phyloP scores from a whole-genome alignment of 2,888 invertebrate species.

The Antitype chi region DNA sequence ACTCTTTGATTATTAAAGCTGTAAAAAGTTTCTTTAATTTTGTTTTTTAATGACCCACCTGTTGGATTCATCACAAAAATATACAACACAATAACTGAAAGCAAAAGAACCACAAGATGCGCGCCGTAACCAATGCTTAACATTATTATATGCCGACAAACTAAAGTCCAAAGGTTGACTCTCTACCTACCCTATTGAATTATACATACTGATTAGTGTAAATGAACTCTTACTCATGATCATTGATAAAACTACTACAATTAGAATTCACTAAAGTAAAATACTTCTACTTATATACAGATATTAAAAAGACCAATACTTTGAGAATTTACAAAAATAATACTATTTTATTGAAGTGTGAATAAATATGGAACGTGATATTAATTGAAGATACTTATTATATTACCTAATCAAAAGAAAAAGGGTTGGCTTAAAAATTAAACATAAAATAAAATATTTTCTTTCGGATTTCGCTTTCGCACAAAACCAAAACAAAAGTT shows the following conservation, averaged over 20 bases:
- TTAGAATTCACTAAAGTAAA: conserved; percentile 1
- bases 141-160: conserved; percentile 66
- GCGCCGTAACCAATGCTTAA: conserved; percentile 63
- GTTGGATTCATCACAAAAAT: conserved; percentile 72
- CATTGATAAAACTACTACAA: conserved; percentile 15
- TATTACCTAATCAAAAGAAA: conserved; percentile 59
- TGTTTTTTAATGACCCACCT: conserved; percentile 76
- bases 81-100: conserved; percentile 79
- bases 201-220: conserved; percentile 30
- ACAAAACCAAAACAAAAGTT: conserved; percentile 45
- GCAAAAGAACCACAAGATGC: conserved; percentile 72
- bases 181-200: conserved; percentile 59
- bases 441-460: conserved; percentile 53
- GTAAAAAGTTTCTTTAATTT: conserved; percentile 23
- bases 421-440: conserved; percentile 24
- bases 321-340: conserved; percentile 8
- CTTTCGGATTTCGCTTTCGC: conserved; percentile 27
- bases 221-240: conserved; percentile 8
- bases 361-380: conserved; percentile 23
- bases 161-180: conserved; percentile 79
- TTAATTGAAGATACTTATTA: conserved; percentile 34
- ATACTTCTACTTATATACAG: conserved; percentile 7
- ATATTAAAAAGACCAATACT: conserved; percentile 15
- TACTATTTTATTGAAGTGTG: conserved; percentile 15
- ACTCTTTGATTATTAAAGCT: conserved; percentile 5